These are phyloP conservation scores for Benthosema pterotum DNA, from an alignment of 2,797 vertebrate genomes.

Conservation along the genomic window DNA sequence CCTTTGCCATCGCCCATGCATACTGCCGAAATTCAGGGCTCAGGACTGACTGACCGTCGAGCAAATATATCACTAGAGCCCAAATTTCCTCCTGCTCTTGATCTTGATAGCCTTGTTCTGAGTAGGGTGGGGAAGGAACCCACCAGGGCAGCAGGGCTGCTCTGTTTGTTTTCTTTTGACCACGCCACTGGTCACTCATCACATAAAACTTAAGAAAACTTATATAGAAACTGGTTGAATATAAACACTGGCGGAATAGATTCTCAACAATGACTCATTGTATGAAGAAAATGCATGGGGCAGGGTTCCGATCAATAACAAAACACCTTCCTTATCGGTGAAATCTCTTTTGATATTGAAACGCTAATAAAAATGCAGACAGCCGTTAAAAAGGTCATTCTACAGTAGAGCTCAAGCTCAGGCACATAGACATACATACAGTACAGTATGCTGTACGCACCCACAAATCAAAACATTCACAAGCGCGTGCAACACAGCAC, in stretches of 20 bases:
- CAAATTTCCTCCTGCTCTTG: conserved; percentile 50
- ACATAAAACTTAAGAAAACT: conserved; percentile 26
- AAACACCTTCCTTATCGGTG: not conserved
- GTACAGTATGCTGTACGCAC: not conserved
- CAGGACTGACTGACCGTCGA: not conserved
- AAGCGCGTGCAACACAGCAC: no score
- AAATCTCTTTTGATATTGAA: conserved; percentile 5
- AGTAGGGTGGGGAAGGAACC: conserved; percentile 57
- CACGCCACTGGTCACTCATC: conserved; percentile 18
- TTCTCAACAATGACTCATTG: conserved; percentile 6
- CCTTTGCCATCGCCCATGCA: conserved; percentile 27
- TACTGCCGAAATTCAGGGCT: conserved; percentile 47
- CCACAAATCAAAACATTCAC: not conserved
- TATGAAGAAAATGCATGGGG: not conserved
- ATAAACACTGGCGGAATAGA: conserved; percentile 1
- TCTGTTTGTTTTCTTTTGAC: conserved; percentile 59
- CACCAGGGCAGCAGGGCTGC: conserved; percentile 24
- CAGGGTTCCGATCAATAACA: not conserved
- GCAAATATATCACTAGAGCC: conserved; percentile 36
- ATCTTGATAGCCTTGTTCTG: conserved; percentile 71
- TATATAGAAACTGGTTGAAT: conserved; percentile 11
- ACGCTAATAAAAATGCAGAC: conserved; percentile 2
- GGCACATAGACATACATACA: not conserved
- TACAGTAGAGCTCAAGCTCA: not conserved
- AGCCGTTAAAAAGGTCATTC: not conserved